Evolutionary conservation across 2,888 invertebrate species (phyloP).

Genomic region (Thecophora atra): DNA sequence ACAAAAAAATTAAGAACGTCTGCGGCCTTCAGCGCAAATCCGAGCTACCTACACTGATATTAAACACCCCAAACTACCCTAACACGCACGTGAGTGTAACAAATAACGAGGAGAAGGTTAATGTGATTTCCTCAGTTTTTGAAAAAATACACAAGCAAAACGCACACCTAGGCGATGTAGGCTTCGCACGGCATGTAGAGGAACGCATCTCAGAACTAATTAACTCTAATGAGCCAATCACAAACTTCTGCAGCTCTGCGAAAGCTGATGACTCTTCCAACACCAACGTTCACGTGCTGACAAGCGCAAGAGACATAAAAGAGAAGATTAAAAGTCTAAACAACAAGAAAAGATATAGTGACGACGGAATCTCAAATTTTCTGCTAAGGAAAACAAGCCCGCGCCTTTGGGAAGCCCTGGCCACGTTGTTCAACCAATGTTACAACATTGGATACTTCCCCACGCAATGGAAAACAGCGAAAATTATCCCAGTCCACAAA

Average conservation of each 20-base stretch:
- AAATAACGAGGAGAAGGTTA: neutral
- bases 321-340: neutral
- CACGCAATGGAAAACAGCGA: slow-evolving; percentile 16
- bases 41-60: too few species aligned
- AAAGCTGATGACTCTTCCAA: neutral
- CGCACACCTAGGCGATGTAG: neutral
- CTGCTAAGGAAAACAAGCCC: slow-evolving; percentile 7
- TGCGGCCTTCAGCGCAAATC: neutral
- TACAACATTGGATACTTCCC: slow-evolving; percentile 34
- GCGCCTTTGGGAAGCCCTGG: slow-evolving; percentile 14
- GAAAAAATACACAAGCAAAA: slow-evolving; percentile 19
- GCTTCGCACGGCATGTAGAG: neutral
- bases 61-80: too few species aligned
- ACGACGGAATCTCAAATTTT: slow-evolving; percentile 26
- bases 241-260: neutral
- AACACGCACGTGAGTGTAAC: too few species aligned
- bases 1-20: neutral
- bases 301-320: neutral
- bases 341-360: neutral
- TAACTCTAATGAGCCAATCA: too few species aligned
- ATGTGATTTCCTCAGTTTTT: neutral
- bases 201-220: neutral
- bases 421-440: slow-evolving; percentile 27
- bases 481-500: slow-evolving; percentile 1
- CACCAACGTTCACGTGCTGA: too few species aligned